A percentile compares a stretch with the other conserved stretches of the same genome.
Conservation (phyloP, 2,888 invertebrate species). For the Conops quadrifasciatus region DNA sequence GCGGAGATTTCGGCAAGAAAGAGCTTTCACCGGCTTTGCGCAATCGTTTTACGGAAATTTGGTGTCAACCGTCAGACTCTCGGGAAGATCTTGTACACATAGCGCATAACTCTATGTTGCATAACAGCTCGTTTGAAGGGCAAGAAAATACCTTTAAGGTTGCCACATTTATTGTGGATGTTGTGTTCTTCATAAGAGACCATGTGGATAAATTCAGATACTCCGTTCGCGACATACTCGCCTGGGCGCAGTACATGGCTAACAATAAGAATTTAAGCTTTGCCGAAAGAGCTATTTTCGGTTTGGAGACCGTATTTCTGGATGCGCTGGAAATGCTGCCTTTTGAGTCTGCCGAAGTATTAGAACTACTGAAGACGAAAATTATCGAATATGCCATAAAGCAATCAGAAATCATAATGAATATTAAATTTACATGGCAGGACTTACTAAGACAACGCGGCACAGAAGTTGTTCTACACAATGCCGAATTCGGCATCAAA, state of each 20-base stretch:
- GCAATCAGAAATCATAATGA: conserved; percentile 67
- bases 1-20: conserved; percentile 99
- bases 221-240: conserved; percentile 90
- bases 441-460: conserved; percentile 63
- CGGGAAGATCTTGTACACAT: conserved; percentile 81
- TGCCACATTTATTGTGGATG: conserved; percentile 78
- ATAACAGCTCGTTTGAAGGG: conserved; percentile 67
- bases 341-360: conserved; percentile 70
- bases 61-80: conserved; percentile 85
- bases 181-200: conserved; percentile 80
- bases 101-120: conserved; percentile 79
- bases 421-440: conserved; percentile 60
- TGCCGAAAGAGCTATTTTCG: conserved; percentile 82
- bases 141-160: conserved; percentile 64
- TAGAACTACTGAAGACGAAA: conserved; percentile 65
- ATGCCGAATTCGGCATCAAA: conserved; percentile 73
- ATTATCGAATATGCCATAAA: conserved; percentile 70
- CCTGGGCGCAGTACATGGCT: conserved; percentile 90
- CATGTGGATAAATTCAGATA: conserved; percentile 81
- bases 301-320: conserved; percentile 88
- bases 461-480: conserved; percentile 47
- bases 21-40: conserved; percentile 96
- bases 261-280: conserved; percentile 54
- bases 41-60: conserved; percentile 98
- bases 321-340: conserved; percentile 88